Base-by-base conservation (phyloP, 2,113 vertebrate species). In the Indicator indicator region DNA sequence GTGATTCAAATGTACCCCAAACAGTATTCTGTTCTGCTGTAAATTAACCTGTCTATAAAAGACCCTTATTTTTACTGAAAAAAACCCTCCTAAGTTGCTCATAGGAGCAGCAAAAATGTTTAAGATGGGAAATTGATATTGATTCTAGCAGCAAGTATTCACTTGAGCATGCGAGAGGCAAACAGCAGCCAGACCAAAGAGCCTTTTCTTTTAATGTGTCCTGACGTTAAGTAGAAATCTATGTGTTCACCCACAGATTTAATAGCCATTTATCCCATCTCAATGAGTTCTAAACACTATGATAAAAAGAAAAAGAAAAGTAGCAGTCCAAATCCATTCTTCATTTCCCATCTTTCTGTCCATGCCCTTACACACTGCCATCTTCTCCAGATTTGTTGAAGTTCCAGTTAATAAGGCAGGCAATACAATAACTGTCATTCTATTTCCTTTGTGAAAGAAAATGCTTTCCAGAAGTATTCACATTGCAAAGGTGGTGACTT, bases 81-180 rank as follows among this genome's bases (percentile, higher is more conserved):
- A 85, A 92, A 67, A 62, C 16, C 33, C 13, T 48, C 11, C 26
- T 82, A 87, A 85, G 14, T 24, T 27, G 28, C 23, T 75, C 50
- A 79, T 19, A 69, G 10, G 18, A 76, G 16, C n/a, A 67, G 36
- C 20, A 86, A 83, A 88, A 92, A 50, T 24, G 30, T 65, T 83
- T 76, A 55, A 70, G 24, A 9, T 46, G 7, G 8, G 30, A 74
- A 93, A 77, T 23, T 56, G 27, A 52, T 88, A 88, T 42, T 74
- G 91, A 95, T 92, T 88, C 71, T 80, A 90, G 19, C 46, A 83
- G 36, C 30, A 76, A 55, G 50, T 69, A 40, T 71, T 86, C 83
- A 77, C 42, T 54, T 93, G n/a, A 68, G 50, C 3, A 0, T 67
- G 50, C 50, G 76, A 86, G 72, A 83, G 9, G 16, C n/a, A 86